Evolutionary conservation across 2,113 vertebrate genomes (phyloP), one percentile per base, ranked within the genome.

Genomic region (Prolemur simus): DNA sequence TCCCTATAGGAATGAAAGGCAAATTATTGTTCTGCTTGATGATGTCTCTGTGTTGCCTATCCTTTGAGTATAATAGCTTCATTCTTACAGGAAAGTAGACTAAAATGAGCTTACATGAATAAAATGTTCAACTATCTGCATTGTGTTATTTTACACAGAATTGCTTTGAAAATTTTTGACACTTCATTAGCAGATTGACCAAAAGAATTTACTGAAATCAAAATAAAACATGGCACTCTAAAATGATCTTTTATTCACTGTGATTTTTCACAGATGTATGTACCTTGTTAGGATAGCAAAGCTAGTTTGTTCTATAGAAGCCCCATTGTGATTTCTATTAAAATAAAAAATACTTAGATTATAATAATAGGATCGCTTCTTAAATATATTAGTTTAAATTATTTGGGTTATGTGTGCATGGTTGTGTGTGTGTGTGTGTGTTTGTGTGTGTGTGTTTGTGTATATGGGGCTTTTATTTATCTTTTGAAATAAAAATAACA

Each of bases 51-150:
- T 97, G 42, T 80, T 90, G 32, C 9, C 76, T 86, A 63, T 88
- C 6, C 4, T 45, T 96, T 45, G 47, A 96, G 77, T 81, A 92
- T 18, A 95, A 91, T 90, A 96, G 23, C 32, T 96, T 77, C 58
- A 77, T 97, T 96, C 56, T 97, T 95, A 92, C 2, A 60, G 64
- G 94, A 96, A 85, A 95, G 54, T 63, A 97, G 78, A 73, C 52
- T 63, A 91, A 95, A 94, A 34, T 89, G 32, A 89, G 80, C 69
- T 64, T 32, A 60, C 2, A 0, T 80, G 13, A 45, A 60, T 94
- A 94, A 94, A 21, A 88, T 81, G 27, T 27, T 13, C 21, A 94
- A 34, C 80, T 89, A 91, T 37, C 5, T 84, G 21, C 45, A 87
- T 27, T 39, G 74, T 10, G 68, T 45, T 95, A 32, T 58, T 32